Conservation (phyloP, 2,888 invertebrate species). For the Rhingia campestris region DNA sequence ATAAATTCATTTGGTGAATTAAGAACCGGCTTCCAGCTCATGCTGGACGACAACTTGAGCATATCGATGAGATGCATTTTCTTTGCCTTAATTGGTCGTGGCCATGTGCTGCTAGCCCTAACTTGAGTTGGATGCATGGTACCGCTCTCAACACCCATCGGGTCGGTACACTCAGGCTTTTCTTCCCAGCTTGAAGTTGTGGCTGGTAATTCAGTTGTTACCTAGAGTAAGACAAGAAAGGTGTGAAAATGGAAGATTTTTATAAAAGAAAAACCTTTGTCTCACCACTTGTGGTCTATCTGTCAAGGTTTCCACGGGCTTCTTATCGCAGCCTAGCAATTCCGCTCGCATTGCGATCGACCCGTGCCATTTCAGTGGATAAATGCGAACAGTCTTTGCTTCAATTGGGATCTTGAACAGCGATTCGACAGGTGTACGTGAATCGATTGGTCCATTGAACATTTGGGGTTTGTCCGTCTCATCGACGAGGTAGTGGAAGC, state of each 20-base stretch:
- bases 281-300: conserved; percentile 39
- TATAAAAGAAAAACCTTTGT: not conserved
- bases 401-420: conserved; percentile 89
- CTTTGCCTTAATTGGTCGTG: conserved; percentile 77
- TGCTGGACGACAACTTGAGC: conserved; percentile 80
- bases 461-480: conserved; percentile 85
- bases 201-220: conserved; percentile 15
- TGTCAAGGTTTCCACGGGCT: conserved; percentile 53
- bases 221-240: not conserved
- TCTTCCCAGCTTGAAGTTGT: conserved; percentile 60
- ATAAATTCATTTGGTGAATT: conserved; percentile 88
- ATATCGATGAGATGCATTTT: conserved; percentile 79
- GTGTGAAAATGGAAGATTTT: too few species aligned
- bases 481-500: conserved; percentile 85
- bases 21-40: conserved; percentile 87
- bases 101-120: conserved; percentile 80
- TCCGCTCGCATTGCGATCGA: conserved; percentile 87
- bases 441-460: conserved; percentile 89
- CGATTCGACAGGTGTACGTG: conserved; percentile 85
- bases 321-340: conserved; percentile 87
- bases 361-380: conserved; percentile 89
- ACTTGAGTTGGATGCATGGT: conserved; percentile 87
- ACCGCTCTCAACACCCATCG: conserved; percentile 88
- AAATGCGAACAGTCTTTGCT: conserved; percentile 87
- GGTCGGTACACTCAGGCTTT: conserved; percentile 86